Conservation (phyloP, 2,888 invertebrate genomes). For the Yponomeuta sedellus region DNA sequence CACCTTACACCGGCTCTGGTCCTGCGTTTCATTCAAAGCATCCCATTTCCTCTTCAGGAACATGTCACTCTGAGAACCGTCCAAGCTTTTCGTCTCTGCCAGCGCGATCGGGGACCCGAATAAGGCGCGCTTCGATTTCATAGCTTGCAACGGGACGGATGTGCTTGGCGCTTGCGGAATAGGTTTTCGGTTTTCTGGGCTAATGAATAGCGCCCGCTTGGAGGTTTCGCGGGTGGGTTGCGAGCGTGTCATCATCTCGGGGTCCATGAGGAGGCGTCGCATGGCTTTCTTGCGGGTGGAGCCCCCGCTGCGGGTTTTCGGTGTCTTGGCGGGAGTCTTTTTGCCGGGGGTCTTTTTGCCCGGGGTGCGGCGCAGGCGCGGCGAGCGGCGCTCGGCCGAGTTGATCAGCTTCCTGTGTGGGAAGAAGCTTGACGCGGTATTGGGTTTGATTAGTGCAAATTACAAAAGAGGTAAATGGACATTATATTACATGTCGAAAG, state of each 20-base stretch:
- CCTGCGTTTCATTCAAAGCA: conserved; percentile 50
- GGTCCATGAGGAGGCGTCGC: conserved; percentile 61
- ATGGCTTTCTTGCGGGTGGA: conserved; percentile 78
- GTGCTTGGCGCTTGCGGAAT: conserved; percentile 45
- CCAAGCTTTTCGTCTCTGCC: conserved; percentile 58
- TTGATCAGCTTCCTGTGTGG: conserved; percentile 68
- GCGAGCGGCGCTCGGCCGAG: conserved; percentile 62
- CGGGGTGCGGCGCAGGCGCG: conserved; percentile 68
- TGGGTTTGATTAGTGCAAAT: conserved; percentile 3
- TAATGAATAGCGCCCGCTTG: conserved; percentile 85
- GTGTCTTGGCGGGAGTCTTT: conserved; percentile 76
- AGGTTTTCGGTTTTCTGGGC: conserved; percentile 75
- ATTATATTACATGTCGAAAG: background rate
- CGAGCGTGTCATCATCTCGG: conserved; percentile 46
- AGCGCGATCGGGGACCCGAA: conserved; percentile 78
- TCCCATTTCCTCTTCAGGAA: conserved; percentile 70
- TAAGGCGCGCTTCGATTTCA: conserved; percentile 80
- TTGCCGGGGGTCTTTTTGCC: conserved; percentile 67
- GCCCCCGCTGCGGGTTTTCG: conserved; percentile 75
- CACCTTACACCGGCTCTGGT: conserved; percentile 62
- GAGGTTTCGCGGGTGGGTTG: conserved; percentile 75
- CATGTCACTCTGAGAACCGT: conserved; percentile 47
- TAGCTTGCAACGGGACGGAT: conserved; percentile 61
- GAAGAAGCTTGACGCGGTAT: conserved; percentile 50
- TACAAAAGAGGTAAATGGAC: background rate